Evolutionary conservation across 2,797 vertebrate genomes (phyloP).

Genomic region (Acanthurus tractus): DNA sequence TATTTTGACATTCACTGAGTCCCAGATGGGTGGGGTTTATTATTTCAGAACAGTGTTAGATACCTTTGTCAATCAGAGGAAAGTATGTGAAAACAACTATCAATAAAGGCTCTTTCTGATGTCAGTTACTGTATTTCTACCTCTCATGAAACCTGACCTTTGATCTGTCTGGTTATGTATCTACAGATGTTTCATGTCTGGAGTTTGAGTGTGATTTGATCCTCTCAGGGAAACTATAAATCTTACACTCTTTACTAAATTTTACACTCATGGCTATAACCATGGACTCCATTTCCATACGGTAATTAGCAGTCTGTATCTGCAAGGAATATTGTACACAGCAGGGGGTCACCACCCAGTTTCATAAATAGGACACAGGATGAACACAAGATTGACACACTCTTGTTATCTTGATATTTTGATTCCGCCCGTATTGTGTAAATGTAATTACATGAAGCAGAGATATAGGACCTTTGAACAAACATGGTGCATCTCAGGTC

Average conservation of each 20-base stretch:
- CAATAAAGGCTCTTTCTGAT: not conserved
- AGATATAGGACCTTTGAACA: not conserved
- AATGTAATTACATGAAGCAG: not conserved
- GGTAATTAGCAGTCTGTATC: too few relatives aligned
- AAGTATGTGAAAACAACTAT: slow-evolving; percentile 12
- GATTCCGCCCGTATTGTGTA: not conserved
- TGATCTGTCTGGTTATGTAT: not conserved
- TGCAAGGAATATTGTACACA: too few relatives aligned
- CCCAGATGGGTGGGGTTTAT: slow-evolving; percentile 47
- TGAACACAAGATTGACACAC: too few relatives aligned
- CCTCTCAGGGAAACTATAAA: too few relatives aligned
- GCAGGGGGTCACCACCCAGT: too few relatives aligned
- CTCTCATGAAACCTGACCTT: not conserved
- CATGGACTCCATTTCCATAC: too few relatives aligned
- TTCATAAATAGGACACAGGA: too few relatives aligned
- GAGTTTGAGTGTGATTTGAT: not conserved
- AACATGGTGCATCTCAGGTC: not conserved
- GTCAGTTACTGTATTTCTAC: not conserved
- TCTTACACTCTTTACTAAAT: too few relatives aligned
- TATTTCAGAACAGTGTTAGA: slow-evolving; percentile 34
- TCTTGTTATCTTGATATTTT: not conserved
- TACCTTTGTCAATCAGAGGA: slow-evolving; percentile 17
- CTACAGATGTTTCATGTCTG: not conserved
- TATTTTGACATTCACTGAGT: slow-evolving; percentile 43
- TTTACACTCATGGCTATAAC: too few relatives aligned